Evolutionary conservation across 2,113 vertebrate species (phyloP).

Genomic region (Eonycteris spelaea): DNA sequence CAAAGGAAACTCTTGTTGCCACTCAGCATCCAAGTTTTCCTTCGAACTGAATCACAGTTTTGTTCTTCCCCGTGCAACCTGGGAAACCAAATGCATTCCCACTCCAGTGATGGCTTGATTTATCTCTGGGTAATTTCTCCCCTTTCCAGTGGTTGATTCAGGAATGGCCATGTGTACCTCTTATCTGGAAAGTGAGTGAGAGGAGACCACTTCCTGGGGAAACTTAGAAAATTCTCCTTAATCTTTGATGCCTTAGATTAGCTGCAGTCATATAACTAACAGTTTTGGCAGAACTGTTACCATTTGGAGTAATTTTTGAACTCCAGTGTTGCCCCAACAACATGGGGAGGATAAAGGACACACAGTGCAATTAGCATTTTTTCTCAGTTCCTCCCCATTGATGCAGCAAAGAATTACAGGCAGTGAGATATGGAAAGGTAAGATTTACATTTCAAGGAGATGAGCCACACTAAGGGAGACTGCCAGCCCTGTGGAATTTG

Average conservation of each 20-base stretch:
- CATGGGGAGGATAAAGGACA: no score
- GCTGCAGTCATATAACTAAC: neutral
- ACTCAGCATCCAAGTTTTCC: neutral
- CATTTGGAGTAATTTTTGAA: no score
- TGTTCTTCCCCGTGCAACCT: neutral
- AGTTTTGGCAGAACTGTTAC: neutral
- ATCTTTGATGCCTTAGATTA: neutral
- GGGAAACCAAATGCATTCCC: neutral
- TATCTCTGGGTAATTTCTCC: neutral
- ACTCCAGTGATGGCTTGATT: neutral
- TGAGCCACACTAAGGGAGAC: no score
- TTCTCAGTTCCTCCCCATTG: no score
- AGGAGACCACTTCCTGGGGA: neutral
- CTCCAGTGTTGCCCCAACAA: no score
- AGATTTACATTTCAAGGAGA: no score
- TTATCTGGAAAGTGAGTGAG: neutral
- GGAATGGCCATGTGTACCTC: neutral
- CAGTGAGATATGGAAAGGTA: no score
- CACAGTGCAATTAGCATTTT: no score
- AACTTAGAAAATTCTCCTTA: neutral
- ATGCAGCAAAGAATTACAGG: no score
- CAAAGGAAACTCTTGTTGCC: neutral
- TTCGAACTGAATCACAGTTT: neutral
- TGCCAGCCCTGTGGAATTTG: no score
- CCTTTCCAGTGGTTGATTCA: neutral